Base-by-base conservation (phyloP, 2,113 vertebrate species). In the Cynoglossus semilaevis region DNA sequence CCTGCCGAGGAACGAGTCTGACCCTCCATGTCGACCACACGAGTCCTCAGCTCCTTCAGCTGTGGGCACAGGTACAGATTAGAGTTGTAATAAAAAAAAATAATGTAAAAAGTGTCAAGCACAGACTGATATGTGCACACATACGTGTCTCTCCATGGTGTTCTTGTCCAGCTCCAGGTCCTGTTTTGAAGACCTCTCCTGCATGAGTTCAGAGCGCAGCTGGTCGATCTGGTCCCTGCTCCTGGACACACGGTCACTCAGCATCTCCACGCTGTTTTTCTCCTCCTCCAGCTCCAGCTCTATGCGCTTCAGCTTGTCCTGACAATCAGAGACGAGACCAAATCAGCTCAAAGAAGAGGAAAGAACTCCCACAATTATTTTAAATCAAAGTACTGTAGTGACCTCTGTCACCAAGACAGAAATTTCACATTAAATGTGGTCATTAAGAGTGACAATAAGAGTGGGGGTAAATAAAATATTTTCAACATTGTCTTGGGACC, bases 141-240 rank as follows among this genome's bases (percentile, higher is more conserved):
- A 1, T 60, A 96, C 96, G 78, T 98, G 96, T 89, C 95, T 90
- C 87, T 98, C 96, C 89, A 97, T 80, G 0, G 93, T 88, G 49
- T 92, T 94, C 74, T 98, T 98, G 80, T 98, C 96, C 11, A 96
- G 93, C 83, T 98, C 96, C 80, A 98, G 86, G 76, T 98, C 94
- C 85, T 98, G 96, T 42, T 94, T 92, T 46, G 87, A 85, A 9
- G 94, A 91, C 9, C 94, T 89, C 42, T 98, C 96, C 85, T 97
- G 94, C 91, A 96, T 91, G 54, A 98, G 91, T 62, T 98, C 96
- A 0, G 93, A 84, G 46, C 95, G 91, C 22, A 97, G 81, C 85
- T 97, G 94, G 68, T 98, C 96, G 0, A 96, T 91, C 93, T 97
- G 95, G 58, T 98, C 95, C 60, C 96, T 84, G 77, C 92, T 91